Evolutionary conservation across 2,888 invertebrate species (phyloP).

Genomic region (Lysandra bellargus): DNA sequence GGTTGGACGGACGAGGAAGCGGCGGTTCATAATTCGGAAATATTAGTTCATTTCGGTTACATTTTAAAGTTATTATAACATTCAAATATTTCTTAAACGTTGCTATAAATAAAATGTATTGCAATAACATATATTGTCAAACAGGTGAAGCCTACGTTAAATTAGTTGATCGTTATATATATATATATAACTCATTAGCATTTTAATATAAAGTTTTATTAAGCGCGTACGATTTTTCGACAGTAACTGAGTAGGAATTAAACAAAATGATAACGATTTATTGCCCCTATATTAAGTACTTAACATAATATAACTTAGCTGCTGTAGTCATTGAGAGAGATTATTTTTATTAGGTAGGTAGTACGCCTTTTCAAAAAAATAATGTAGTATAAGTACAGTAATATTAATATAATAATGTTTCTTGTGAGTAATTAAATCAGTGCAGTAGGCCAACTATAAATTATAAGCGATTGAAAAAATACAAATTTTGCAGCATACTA

Average conservation of each 20-base stretch:
- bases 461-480: too few species aligned
- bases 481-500: too few species aligned
- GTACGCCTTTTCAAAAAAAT: too few species aligned
- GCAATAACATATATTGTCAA: neutral
- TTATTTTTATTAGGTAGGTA: neutral
- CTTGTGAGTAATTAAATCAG: too few species aligned
- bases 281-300: neutral
- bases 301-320: neutral
- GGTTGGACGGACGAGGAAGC: neutral
- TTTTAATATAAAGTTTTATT: neutral
- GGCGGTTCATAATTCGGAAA: neutral
- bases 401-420: neutral
- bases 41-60: neutral
- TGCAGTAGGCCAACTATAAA: too few species aligned
- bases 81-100: neutral
- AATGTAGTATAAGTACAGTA: too few species aligned
- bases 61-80: neutral
- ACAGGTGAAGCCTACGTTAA: neutral
- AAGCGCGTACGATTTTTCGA: neutral
- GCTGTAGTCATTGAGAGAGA: neutral
- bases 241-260: neutral
- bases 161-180: neutral
- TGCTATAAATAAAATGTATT: neutral
- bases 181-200: neutral
- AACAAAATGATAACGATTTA: conserved; percentile 5